phyloP scores from a whole-genome alignment of 2,888 invertebrate genomes.

The Acleris literana region DNA sequence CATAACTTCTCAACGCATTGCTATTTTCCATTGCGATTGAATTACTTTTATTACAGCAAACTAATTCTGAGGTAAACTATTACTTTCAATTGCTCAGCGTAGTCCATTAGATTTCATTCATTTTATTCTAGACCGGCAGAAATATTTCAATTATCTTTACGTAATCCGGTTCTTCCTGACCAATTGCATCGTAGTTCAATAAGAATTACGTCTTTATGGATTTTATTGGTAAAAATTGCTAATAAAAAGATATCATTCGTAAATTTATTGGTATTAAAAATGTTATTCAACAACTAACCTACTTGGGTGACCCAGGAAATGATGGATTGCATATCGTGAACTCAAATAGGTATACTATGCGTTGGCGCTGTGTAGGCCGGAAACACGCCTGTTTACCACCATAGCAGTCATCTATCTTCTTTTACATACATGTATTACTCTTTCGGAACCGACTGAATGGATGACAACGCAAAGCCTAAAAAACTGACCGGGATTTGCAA shows the following conservation, averaged over 20 bases:
- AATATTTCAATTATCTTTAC: conserved; percentile 14
- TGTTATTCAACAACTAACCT: neutral
- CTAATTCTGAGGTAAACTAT: conserved; percentile 23
- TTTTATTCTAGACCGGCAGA: conserved; percentile 5
- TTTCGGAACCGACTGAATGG: no score
- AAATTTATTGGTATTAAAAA: neutral
- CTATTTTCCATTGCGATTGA: conserved; percentile 15
- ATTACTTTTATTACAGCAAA: conserved; percentile 31
- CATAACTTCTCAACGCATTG: neutral
- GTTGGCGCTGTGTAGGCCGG: neutral
- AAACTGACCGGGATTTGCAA: no score
- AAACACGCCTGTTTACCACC: neutral
- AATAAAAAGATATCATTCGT: neutral
- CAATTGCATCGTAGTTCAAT: neutral
- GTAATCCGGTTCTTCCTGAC: conserved; percentile 5
- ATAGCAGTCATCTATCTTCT: neutral
- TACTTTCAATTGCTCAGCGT: conserved; percentile 18
- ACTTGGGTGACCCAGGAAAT: neutral
- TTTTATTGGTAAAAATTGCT: neutral
- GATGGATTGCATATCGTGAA: neutral
- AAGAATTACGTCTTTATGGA: no score
- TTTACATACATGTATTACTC: neutral
- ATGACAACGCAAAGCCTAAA: no score
- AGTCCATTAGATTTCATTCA: conserved; percentile 23
- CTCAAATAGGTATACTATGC: neutral